Conservation (phyloP, 1,140 invertebrate species). For the Drosophila baimaii region DNA sequence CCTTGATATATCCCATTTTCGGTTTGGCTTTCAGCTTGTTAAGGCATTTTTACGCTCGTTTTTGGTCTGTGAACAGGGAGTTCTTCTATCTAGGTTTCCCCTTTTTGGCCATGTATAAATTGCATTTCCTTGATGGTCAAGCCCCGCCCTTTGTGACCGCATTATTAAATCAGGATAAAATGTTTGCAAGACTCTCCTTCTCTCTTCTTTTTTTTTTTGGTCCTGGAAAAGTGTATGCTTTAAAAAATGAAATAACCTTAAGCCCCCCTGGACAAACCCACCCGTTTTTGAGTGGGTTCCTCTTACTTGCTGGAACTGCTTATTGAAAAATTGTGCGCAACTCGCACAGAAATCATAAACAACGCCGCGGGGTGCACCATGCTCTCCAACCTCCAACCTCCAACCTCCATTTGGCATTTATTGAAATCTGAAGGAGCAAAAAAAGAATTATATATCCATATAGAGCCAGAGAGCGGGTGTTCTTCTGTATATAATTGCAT, state of each 20-base stretch:
- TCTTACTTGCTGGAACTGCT: conserved; percentile 57
- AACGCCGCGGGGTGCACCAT: conserved; percentile 63
- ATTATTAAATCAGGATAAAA: conserved; percentile 80
- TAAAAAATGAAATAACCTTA: conserved; percentile 39
- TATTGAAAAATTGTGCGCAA: conserved; percentile 76
- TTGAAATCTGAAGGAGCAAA: conserved; percentile 70
- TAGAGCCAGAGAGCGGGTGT: not conserved
- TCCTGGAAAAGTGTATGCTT: conserved; percentile 50
- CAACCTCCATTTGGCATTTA: conserved; percentile 64
- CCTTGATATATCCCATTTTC: conserved; percentile 6
- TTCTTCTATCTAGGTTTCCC: not conserved
- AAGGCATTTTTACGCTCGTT: conserved; percentile 74
- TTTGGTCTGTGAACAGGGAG: conserved; percentile 32
- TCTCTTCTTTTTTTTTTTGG: conserved; percentile 1
- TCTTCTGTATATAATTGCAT: conserved; percentile 63
- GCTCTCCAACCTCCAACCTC: no score
- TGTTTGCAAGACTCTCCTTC: conserved; percentile 12
- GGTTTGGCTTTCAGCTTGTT: conserved; percentile 56
- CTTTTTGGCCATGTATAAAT: conserved; percentile 44
- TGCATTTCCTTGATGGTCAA: conserved; percentile 75
- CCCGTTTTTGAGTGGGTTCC: conserved; percentile 27
- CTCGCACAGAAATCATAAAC: conserved; percentile 76
- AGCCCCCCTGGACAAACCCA: conserved; percentile 26
- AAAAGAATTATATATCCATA: conserved; percentile 43
- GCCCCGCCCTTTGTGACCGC: conserved; percentile 42